These are phyloP conservation scores for Chloroceryle amazona DNA, from an alignment of 2,797 vertebrate genomes.

Conservation along the genomic window DNA sequence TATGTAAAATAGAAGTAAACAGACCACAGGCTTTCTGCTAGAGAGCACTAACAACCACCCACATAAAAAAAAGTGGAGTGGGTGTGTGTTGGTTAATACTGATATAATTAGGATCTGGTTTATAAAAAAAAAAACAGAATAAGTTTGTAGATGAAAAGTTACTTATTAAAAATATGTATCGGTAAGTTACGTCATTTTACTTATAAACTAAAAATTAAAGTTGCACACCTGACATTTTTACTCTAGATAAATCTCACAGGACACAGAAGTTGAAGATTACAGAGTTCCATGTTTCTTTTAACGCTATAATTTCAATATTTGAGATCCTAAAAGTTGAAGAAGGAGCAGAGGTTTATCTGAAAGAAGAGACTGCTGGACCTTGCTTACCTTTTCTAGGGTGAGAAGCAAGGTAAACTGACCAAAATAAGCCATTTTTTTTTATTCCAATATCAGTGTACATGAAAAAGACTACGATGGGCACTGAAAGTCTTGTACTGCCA, in stretches of 20 bases:
- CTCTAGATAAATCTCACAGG: not conserved
- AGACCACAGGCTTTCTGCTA: conserved; percentile 20
- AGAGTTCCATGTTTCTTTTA: not conserved
- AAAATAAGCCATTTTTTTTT: not conserved
- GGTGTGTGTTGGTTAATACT: conserved; percentile 36
- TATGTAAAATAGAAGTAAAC: not conserved
- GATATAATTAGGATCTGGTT: not conserved
- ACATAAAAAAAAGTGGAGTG: conserved; percentile 34
- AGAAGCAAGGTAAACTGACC: not conserved
- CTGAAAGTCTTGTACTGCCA: not conserved
- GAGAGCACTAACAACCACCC: conserved; percentile 32
- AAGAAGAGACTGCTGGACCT: not conserved
- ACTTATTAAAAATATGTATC: not conserved
- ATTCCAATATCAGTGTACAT: rapidly evolving
- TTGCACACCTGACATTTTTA: not conserved
- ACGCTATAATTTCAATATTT: not conserved
- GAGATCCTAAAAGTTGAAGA: not conserved
- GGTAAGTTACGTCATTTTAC: not conserved
- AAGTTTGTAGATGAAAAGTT: not conserved
- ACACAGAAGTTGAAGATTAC: not conserved
- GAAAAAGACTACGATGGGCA: not conserved
- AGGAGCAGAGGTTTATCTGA: not conserved
- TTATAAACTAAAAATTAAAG: not conserved
- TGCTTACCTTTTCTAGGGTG: not conserved
- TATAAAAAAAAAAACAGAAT: not conserved